phyloP scores from a whole-genome alignment of 2,797 vertebrate genomes.

The Scarus forsteni region DNA sequence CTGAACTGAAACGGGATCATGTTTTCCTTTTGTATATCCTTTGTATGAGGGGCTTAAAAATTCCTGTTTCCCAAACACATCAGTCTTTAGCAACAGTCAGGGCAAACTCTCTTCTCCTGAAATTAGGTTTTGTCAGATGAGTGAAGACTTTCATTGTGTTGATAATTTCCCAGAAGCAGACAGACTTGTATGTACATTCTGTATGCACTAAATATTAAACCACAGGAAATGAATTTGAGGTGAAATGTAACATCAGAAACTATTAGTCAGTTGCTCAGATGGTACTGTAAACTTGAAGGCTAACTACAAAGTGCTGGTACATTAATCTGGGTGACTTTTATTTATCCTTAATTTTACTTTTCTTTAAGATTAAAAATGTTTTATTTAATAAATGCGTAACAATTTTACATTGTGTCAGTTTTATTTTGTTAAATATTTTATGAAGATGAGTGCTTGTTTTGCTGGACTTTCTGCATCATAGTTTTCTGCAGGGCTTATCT shows the following conservation, averaged over 20 bases:
- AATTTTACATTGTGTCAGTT: constrained; percentile 72
- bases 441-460: neutral
- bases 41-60: constrained; percentile 54
- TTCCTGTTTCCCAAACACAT: constrained; percentile 49
- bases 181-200: constrained; percentile 42
- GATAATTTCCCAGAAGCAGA: constrained; percentile 54
- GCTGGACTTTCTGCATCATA: neutral
- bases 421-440: neutral
- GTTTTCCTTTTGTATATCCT: constrained; percentile 63
- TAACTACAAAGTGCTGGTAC: constrained; percentile 67
- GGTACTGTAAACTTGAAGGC: constrained; percentile 72
- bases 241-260: constrained; percentile 35
- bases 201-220: constrained; percentile 60
- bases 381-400: constrained; percentile 86
- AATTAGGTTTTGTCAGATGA: constrained; percentile 49
- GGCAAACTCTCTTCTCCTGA: constrained; percentile 31
- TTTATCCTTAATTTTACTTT: constrained; percentile 72
- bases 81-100: constrained; percentile 50
- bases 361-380: constrained; percentile 78
- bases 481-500: neutral
- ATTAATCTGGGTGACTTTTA: constrained; percentile 52
- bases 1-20: constrained; percentile 51
- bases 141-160: constrained; percentile 38
- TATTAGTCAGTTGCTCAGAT: constrained; percentile 53
- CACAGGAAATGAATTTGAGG: constrained; percentile 37